A percentile compares a stretch with the other conserved stretches of the same genome.
phyloP scores from a whole-genome alignment of 2,113 vertebrate genomes.

The Neotragus pygmaeus region DNA sequence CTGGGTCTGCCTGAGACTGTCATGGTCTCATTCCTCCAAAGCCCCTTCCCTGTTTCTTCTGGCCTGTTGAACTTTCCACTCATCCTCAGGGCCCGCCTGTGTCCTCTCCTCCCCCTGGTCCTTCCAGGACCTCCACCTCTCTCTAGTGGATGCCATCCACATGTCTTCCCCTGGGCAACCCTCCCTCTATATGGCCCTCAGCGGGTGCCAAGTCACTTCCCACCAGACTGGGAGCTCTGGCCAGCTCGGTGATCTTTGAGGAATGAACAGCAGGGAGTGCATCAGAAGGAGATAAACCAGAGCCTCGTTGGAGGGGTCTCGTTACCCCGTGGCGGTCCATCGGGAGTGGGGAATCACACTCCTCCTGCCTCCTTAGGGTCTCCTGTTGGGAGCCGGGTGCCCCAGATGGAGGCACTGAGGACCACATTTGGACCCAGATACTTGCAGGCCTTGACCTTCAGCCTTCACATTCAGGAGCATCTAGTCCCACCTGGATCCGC shows the following conservation, averaged over 20 bases:
- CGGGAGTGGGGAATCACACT: background rate
- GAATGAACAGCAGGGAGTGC: background rate
- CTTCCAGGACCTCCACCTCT: background rate
- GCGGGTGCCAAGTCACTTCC: background rate
- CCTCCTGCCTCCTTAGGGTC: background rate
- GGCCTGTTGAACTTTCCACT: background rate
- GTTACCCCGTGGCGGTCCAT: rapidly evolving
- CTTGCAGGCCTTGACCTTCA: background rate
- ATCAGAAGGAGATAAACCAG: background rate
- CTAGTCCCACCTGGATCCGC: background rate
- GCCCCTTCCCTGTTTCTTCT: background rate
- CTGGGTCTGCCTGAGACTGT: background rate
- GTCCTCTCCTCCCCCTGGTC: background rate
- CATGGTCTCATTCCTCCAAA: background rate
- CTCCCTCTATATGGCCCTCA: background rate
- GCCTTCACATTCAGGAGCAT: background rate
- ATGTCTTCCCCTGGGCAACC: background rate
- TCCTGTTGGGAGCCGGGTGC: background rate
- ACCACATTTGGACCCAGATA: background rate
- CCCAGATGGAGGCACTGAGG: background rate
- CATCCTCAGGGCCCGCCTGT: background rate
- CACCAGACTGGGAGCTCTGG: background rate
- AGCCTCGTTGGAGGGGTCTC: background rate
- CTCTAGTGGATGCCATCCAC: background rate
- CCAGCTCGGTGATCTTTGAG: background rate